Conservation (phyloP, 2,113 vertebrate species). For the Cranoglanis bouderius region DNA sequence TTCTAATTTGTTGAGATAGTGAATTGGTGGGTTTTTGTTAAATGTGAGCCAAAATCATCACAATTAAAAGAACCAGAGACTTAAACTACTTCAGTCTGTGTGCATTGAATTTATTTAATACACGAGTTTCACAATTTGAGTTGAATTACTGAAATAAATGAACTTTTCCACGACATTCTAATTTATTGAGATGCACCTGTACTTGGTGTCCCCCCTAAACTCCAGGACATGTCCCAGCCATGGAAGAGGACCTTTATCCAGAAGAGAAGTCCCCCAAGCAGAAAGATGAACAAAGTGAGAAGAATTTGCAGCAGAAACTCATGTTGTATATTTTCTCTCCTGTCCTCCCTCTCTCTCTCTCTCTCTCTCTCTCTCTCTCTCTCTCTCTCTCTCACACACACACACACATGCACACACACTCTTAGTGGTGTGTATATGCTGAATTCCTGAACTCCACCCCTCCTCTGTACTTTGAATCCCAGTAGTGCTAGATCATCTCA, state of each 20-base stretch:
- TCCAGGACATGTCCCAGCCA: constrained; percentile 86
- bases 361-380: neutral
- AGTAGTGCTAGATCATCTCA: neutral
- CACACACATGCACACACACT: no score
- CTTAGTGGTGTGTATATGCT: neutral
- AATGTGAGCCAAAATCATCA: no score
- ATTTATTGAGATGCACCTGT: no score
- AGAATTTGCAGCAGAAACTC: constrained; percentile 69
- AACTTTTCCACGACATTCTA: no score
- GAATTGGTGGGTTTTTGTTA: no score
- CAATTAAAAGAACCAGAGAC: no score
- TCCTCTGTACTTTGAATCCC: neutral
- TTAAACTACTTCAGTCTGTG: no score
- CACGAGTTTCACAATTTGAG: no score
- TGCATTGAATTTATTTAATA: no score
- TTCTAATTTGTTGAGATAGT: no score
- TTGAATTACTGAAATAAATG: no score
- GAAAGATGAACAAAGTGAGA: constrained; percentile 53
- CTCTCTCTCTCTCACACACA: neutral
- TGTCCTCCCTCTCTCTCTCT: neutral
- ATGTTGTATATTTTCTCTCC: constrained; percentile 58
- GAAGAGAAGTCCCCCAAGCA: constrained; percentile 70
- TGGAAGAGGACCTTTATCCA: constrained; percentile 77
- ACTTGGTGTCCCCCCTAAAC: constrained; percentile 79
- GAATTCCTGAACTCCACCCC: neutral